phyloP scores from a whole-genome alignment of 2,888 invertebrate genomes.

The Lasioglossum villosulum region DNA sequence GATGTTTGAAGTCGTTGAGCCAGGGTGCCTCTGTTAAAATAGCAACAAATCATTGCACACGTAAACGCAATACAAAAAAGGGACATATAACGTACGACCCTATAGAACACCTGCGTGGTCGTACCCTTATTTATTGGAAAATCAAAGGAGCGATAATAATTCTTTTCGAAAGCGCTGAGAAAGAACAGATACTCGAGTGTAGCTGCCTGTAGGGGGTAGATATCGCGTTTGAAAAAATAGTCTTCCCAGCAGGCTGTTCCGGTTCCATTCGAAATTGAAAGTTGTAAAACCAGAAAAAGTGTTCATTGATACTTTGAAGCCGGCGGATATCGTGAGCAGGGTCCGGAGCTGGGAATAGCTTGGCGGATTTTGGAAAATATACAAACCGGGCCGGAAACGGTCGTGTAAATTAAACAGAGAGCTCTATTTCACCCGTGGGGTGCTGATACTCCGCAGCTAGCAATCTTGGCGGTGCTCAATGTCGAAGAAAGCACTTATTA shows the following conservation, averaged over 20 bases:
- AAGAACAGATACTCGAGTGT: background rate
- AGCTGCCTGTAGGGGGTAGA: background rate
- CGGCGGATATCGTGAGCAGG: background rate
- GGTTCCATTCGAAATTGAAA: background rate
- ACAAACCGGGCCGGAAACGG: conserved; percentile 26
- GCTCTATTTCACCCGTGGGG: conserved; percentile 40
- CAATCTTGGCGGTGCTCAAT: conserved; percentile 47
- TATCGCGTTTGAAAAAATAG: background rate
- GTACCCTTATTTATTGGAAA: background rate
- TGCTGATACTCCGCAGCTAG: conserved; percentile 37
- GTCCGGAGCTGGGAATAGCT: conserved; percentile 32
- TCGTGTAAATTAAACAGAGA: conserved; percentile 34
- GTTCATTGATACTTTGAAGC: conserved; percentile 21
- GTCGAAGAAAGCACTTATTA: background rate
- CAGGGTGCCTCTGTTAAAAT: background rate
- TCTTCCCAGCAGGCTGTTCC: background rate
- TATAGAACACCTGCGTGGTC: background rate
- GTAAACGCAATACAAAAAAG: background rate
- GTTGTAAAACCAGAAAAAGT: background rate
- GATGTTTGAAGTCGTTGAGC: background rate
- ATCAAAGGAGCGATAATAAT: background rate
- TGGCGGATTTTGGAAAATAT: conserved; percentile 47
- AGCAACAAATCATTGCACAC: background rate
- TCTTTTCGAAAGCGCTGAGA: background rate
- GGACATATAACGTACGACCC: background rate